A percentile compares a stretch with the other conserved stretches of the same genome.
Conservation (phyloP, 2,113 vertebrate species). For the Gasterosteus aculeatus region DNA sequence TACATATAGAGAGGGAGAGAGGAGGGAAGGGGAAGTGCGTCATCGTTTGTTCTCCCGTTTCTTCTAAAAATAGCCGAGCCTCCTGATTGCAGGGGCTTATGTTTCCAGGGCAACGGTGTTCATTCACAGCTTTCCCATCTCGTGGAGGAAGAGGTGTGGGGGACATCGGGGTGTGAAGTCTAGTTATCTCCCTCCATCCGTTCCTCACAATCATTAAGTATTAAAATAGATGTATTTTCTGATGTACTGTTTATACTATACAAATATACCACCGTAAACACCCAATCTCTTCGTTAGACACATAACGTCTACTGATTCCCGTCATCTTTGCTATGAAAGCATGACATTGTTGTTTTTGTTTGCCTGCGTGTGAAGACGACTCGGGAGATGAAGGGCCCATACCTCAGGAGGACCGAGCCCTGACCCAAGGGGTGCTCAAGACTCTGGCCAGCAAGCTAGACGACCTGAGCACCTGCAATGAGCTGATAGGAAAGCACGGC, state of each 20-base stretch:
- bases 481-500: conserved; percentile 95
- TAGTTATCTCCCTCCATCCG: conserved; percentile 43
- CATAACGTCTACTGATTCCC: conserved; percentile 2
- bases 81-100: conserved; percentile 67
- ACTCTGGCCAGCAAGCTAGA: conserved; percentile 89
- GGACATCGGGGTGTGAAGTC: conserved; percentile 48
- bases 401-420: conserved; percentile 87
- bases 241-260: neutral
- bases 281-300: neutral
- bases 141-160: conserved; percentile 51
- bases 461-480: conserved; percentile 93
- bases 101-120: conserved; percentile 86
- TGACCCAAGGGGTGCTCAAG: conserved; percentile 87
- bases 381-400: conserved; percentile 91
- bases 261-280: neutral
- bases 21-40: conserved; percentile 61
- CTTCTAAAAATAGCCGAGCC: conserved; percentile 79
- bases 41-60: conserved; percentile 65
- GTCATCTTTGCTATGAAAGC: neutral
- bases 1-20: neutral
- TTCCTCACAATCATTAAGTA: conserved; percentile 17
- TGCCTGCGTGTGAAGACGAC: conserved; percentile 84
- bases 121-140: conserved; percentile 72
- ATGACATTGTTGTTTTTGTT: neutral
- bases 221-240: conserved; percentile 6